Base-by-base conservation (phyloP, 1,140 invertebrate species). In the Psilanteris sp. region DNA sequence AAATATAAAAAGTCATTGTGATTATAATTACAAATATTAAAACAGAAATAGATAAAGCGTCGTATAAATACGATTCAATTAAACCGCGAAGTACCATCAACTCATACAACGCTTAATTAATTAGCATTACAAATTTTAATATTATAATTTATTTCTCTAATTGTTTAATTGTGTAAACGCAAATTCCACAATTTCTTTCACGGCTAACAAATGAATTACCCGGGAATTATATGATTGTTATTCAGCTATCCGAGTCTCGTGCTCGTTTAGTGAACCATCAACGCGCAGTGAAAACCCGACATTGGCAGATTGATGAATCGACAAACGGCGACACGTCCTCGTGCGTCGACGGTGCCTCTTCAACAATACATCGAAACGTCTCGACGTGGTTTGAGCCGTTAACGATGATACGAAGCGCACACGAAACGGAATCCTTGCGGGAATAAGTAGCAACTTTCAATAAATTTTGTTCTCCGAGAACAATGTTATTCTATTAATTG, bases 271-370 rank as follows among this genome's bases (percentile, higher is more conserved):
- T 50, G 44, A 50, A 50, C 57, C 57, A 62, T 62, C 61, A 52
- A 44, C 31, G 8, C 39, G 61, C 14, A 29, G 43, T 50, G 64
- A 68, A 68, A 68, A 68, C 32, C 32, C 52, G 52, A 27, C 64
- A 68, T 57, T 50, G 64, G 52, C 52, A 50, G 64, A 68, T 68
- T 68, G 52, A 68, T 68, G 64, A 46, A 68, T 68, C 52, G 52
- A 26, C 54, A 43, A 57, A 59, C 52, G 52, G 50, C 59, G 52
- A 68, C 52, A 43, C 52, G 64, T 48, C 64, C 62, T 67, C 48
- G 61, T 46, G 37, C 62, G 41, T 55, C 32, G 50, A 48, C 29
- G 39, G 31, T 31, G 41, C 62, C 36, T 37, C 50, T 57, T 20
- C 34, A 48, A 48, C 32, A 22, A 39, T 15, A 48, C 39, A 10